phyloP scores from a whole-genome alignment of 2,888 invertebrate species.

The Erannis defoliaria region DNA sequence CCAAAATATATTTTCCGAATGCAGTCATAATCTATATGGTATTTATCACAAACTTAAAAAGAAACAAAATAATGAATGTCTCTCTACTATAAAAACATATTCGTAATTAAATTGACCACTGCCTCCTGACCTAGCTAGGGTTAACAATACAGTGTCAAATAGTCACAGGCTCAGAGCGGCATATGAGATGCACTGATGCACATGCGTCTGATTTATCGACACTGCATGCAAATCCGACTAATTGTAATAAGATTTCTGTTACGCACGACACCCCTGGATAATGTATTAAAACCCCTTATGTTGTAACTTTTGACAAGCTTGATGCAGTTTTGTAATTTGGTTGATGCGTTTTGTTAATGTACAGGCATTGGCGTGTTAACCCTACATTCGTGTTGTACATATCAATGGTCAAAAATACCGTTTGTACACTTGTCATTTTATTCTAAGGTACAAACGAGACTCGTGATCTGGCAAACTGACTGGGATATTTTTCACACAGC shows the following conservation, averaged over 20 bases:
- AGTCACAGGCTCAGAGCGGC: slow-evolving; percentile 52
- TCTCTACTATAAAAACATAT: not conserved
- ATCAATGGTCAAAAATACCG: too few species aligned
- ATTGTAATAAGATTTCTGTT: slow-evolving; percentile 78
- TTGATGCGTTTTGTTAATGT: not conserved
- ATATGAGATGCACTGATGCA: slow-evolving; percentile 68
- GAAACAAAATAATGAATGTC: not conserved
- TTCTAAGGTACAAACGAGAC: too few species aligned
- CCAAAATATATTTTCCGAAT: too few species aligned
- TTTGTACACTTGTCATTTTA: too few species aligned
- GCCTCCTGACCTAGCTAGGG: slow-evolving; percentile 48
- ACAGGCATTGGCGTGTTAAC: too few species aligned
- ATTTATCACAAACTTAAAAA: not conserved
- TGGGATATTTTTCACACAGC: too few species aligned
- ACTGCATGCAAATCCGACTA: slow-evolving; percentile 80
- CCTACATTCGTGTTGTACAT: too few species aligned
- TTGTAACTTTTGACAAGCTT: slow-evolving; percentile 44
- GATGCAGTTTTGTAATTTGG: slow-evolving; percentile 50
- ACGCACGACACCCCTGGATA: slow-evolving; percentile 35
- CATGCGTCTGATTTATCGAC: slow-evolving; percentile 75
- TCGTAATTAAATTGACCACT: not conserved
- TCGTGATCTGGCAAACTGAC: too few species aligned
- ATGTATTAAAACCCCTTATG: slow-evolving; percentile 29
- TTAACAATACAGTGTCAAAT: slow-evolving; percentile 53
- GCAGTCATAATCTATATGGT: too few species aligned